Base-by-base conservation (phyloP, 2,113 vertebrate genomes). In the Poecilia latipinna region DNA sequence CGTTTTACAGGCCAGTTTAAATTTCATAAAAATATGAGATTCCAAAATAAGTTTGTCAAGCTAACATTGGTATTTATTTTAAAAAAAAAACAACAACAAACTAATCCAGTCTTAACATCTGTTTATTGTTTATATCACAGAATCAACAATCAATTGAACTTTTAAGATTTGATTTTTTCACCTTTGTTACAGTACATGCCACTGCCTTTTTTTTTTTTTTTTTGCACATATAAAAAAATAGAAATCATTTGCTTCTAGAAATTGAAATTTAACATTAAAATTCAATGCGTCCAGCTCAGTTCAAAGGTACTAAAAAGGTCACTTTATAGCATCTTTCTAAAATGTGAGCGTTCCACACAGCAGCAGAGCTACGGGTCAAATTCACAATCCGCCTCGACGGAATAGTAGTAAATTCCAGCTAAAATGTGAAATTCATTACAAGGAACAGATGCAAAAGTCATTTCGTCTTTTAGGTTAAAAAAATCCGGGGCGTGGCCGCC, bases 161-260 rank as follows among this genome's bases (percentile, higher is more conserved):
- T 29, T 68, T 8, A 61, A 72, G 70, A 72, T 75, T 42, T 62
- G 2, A 29, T 57, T 10, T 54, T 3, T 54, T 64, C 22, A 78
- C 61, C 62, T 77, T 74, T 61, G 66, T 78, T 82, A 82, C 82
- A 80, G 82, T 82, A 81, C 82, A 90, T 80, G 87, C 83, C 75
- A 70, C 79, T 77, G 75, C 73, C 75, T 60, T 33, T 42, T 42
- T 3, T 42, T 33, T 42, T 42, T 3, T 42, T 42, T 42, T 10
- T 35, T 70, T 84, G 78, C 82, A 91, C 91, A 90, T 93, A 93
- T 86, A 94, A 93, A 94, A 93, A 94, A 94, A 94, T 93, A 94
- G 77, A 94, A 82, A 81, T 90, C 26, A 88, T 91, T 91, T 88
- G 76, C 87, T 71, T 90, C 78, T 82, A 87, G 66, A 87, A 93